These are phyloP conservation scores for Anolis apletophallus DNA, from an alignment of 2,797 vertebrate species.

Conservation along the genomic window DNA sequence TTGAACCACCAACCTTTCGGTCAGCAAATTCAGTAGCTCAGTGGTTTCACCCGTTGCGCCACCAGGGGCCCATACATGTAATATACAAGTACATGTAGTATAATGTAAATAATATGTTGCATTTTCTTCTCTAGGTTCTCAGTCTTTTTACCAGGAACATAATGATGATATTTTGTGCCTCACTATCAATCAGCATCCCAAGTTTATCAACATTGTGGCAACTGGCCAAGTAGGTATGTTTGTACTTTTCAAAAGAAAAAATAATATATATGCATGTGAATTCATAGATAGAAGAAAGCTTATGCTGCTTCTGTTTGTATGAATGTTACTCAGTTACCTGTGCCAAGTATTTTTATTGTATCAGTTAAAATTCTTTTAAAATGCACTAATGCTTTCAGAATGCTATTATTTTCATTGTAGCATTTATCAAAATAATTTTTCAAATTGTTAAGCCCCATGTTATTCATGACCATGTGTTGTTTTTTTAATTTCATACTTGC, in stretches of 20 bases:
- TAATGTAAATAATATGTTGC: not conserved
- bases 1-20: too few relatives aligned
- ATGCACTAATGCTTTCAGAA: constrained; percentile 20
- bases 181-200: constrained; percentile 99
- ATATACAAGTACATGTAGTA: not conserved
- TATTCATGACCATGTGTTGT: not conserved
- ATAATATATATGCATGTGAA: constrained; percentile 64
- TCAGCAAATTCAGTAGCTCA: too few relatives aligned
- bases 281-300: constrained; percentile 57
- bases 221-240: constrained; percentile 99
- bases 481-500: constrained; percentile 36
- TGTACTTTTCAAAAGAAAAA: constrained; percentile 79
- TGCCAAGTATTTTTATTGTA: constrained; percentile 62
- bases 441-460: constrained; percentile 58
- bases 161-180: constrained; percentile 99
- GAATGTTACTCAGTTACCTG: constrained; percentile 75
- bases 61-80: too few relatives aligned
- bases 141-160: constrained; percentile 98
- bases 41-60: too few relatives aligned
- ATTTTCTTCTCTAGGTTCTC: constrained; percentile 84
- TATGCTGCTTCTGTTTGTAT: constrained; percentile 65
- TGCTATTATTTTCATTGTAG: constrained; percentile 43
- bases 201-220: constrained; percentile 98
- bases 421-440: constrained; percentile 46
- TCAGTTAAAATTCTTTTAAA: constrained; percentile 53